phyloP scores from a whole-genome alignment of 2,113 vertebrate species.

The Tenrec ecaudatus region DNA sequence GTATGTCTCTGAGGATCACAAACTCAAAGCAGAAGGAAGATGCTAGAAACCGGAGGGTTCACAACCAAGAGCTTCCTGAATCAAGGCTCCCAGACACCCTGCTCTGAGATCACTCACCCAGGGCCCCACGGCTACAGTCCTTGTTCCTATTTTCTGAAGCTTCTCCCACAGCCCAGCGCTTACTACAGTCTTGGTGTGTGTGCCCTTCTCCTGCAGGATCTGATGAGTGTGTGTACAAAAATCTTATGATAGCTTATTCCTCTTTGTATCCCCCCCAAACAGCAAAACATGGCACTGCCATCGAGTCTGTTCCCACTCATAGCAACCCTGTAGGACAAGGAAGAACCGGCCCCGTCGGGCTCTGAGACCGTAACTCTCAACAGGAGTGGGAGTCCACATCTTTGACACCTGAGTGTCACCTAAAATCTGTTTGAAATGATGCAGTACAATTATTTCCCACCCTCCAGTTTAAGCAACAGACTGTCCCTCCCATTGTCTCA shows the following conservation, averaged over 20 bases:
- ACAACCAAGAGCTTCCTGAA: too few species aligned
- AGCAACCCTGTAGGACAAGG: too few species aligned
- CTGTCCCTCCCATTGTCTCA: background rate
- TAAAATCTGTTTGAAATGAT: constrained; percentile 42
- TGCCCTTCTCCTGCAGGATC: background rate
- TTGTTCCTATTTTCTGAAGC: accelerated
- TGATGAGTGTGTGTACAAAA: background rate
- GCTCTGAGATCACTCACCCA: background rate
- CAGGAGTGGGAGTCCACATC: background rate
- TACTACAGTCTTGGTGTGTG: background rate
- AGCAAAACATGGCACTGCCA: too few species aligned
- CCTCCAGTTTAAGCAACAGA: constrained; percentile 21
- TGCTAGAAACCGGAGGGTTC: background rate
- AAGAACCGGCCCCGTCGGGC: too few species aligned
- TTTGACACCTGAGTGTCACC: background rate
- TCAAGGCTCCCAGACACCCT: too few species aligned
- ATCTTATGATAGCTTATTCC: background rate
- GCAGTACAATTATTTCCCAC: constrained; percentile 13
- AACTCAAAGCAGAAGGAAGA: background rate
- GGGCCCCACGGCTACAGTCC: accelerated
- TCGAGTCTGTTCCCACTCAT: too few species aligned
- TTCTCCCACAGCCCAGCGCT: background rate
- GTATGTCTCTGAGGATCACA: background rate
- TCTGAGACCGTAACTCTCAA: too few species aligned
- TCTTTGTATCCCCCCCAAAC: background rate